Base-by-base conservation (phyloP, 2,888 invertebrate genomes). In the Xestia xanthographa region DNA sequence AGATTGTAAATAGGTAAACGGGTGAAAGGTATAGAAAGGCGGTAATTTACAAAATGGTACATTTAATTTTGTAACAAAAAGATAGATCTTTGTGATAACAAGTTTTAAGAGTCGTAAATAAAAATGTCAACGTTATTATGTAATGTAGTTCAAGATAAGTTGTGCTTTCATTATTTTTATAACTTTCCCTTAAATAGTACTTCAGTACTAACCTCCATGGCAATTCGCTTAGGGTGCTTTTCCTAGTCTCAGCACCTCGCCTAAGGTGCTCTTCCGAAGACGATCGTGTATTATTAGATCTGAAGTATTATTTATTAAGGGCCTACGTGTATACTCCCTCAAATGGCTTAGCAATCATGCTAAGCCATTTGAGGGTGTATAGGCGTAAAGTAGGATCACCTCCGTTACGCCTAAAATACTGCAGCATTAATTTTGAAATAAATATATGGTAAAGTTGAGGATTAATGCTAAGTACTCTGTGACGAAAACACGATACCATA, bases 1-100 rank as follows among this genome's bases (percentile, higher is more conserved):
- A 63, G 66, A 80, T 77, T 41, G 67, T 77, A 78, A 82, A 84
- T 87, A 80, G 82, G 84, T 87, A 87, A 88, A 89, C 77, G 77
- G 83, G 90, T 90, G 91, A 92, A 92, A 92, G 92, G 90, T 82
- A 82, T 89, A 86, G 90, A 89, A 90, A 91, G 90, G 83, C 75
- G 81, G 80, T 74, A 72, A 84, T 82, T 85, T 79, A 75, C 73
- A 80, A 86, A 86, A 85, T 69, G 77, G 72, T 69, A 38, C 66
- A 72, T 75, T 69, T 75, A 60, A 45, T 45, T 79, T 82, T 73
- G 69, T 67, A 66, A 79, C 70, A 81, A 79, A 87, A 82, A 76
- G 62, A 86, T 77, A 70, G 65, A 81, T 71, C 69, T 73, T 71
- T 65, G 41, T 38, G 81, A 84, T 85, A 78, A 77, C 38, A n/a